A percentile compares a stretch with the other conserved stretches of the same genome.
Conservation (phyloP, 2,797 vertebrate genomes). For the Pelochelys cantorii region DNA sequence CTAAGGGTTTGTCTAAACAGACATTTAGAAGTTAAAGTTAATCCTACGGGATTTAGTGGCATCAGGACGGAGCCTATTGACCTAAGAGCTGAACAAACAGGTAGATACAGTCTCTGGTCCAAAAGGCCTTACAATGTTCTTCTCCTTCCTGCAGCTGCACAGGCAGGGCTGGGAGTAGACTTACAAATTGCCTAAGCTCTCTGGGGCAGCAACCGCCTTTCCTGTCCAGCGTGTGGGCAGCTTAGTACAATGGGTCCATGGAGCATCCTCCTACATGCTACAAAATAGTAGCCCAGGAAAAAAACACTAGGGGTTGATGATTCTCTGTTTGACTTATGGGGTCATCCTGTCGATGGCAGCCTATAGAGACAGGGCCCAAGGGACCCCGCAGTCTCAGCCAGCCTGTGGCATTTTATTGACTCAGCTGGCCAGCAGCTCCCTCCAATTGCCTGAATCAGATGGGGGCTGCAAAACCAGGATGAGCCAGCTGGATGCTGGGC, state of each 20-base stretch:
- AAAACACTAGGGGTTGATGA: neutral
- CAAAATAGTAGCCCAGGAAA: neutral
- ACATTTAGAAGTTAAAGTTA: too few species aligned
- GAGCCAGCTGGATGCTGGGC: neutral
- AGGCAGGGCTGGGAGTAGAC: neutral
- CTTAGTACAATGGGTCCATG: neutral
- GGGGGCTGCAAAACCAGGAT: neutral
- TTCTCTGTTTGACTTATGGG: neutral
- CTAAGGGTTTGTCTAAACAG: too few species aligned
- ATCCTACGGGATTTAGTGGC: neutral
- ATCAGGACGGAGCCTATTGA: neutral
- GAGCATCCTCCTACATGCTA: neutral
- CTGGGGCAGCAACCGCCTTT: neutral
- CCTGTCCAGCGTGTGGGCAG: neutral
- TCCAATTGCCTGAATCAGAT: neutral
- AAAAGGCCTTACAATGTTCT: neutral
- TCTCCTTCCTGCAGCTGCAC: neutral
- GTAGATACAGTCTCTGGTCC: neutral
- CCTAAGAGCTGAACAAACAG: neutral
- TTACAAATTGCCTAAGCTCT: neutral
- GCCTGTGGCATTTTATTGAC: neutral
- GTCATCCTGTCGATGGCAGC: neutral
- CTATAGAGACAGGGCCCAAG: neutral
- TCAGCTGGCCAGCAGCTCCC: neutral
- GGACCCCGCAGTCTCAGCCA: neutral